These are phyloP conservation scores for Paralichthys olivaceus DNA, from an alignment of 2,113 vertebrate species.

Conservation along the genomic window DNA sequence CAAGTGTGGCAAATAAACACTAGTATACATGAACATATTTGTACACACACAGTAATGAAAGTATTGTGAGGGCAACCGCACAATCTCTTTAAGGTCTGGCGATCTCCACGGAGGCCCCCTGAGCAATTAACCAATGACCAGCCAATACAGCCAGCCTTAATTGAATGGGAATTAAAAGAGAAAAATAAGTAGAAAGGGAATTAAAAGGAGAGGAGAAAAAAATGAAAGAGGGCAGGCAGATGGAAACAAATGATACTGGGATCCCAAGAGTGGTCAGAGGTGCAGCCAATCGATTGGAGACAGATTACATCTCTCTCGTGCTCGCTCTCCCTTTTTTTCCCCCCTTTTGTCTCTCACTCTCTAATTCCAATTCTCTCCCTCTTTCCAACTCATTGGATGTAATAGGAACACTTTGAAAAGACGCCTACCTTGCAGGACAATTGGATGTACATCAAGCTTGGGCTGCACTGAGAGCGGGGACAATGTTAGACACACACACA, in stretches of 20 bases:
- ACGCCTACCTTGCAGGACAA: conserved; percentile 29
- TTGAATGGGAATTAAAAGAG: conserved; percentile 78
- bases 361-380: conserved; percentile 11
- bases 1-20: background rate
- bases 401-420: conserved; percentile 67
- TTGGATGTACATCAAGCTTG: conserved; percentile 17
- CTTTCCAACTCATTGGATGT: conserved; percentile 62
- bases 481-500: background rate
- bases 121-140: conserved; percentile 76
- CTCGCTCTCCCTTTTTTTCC: conserved; percentile 36
- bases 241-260: conserved; percentile 79
- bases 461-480: conserved; percentile 13
- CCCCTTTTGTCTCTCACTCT: conserved; percentile 35
- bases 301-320: conserved; percentile 76
- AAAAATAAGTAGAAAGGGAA: conserved; percentile 57
- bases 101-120: conserved; percentile 52
- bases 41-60: background rate
- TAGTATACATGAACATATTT: background rate
- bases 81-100: conserved; percentile 48
- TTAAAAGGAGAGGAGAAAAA: conserved; percentile 40
- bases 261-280: conserved; percentile 80
- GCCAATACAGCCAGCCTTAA: conserved; percentile 74
- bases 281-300: conserved; percentile 77
- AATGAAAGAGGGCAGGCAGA: conserved; percentile 71
- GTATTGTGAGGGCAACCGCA: background rate